A percentile compares a stretch with the other conserved stretches of the same genome.
Conservation (phyloP, 2,113 vertebrate species). For the Cathartes aura region DNA sequence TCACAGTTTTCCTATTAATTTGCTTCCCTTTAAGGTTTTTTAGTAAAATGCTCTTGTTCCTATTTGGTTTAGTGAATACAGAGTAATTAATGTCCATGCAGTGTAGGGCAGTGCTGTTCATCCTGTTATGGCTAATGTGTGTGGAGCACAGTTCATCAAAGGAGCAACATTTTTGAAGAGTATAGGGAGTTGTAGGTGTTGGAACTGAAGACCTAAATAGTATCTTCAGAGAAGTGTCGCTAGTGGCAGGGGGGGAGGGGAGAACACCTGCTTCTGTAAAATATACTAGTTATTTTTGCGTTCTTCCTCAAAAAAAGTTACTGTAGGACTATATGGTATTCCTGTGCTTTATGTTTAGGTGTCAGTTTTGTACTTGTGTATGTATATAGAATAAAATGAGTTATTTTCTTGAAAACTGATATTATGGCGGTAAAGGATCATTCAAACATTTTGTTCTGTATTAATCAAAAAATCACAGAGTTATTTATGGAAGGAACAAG, state of each 20-base stretch:
- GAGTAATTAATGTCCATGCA: not conserved
- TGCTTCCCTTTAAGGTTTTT: not conserved
- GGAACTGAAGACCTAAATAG: not conserved
- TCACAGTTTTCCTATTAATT: not conserved
- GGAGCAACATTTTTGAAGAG: not conserved
- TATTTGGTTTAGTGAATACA: not conserved
- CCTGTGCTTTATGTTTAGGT: not conserved
- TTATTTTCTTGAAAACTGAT: not conserved
- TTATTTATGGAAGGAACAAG: not conserved
- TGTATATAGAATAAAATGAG: not conserved
- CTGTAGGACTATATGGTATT: not conserved
- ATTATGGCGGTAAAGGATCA: not conserved
- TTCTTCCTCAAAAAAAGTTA: not conserved
- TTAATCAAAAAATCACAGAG: not conserved
- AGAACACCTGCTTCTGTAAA: not conserved
- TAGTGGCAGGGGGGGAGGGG: not conserved
- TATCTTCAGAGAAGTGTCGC: not conserved
- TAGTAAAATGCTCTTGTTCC: not conserved
- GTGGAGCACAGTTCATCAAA: not conserved
- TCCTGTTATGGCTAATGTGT: accelerated
- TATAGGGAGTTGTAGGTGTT: not conserved
- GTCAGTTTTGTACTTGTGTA: not conserved
- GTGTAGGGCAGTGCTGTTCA: not conserved
- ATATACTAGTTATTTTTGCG: not conserved
- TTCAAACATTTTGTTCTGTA: not conserved